Evolutionary conservation across 92 coral and sea anemone genomes (phyloP).

Genomic region (Parazoanthus darwini): DNA sequence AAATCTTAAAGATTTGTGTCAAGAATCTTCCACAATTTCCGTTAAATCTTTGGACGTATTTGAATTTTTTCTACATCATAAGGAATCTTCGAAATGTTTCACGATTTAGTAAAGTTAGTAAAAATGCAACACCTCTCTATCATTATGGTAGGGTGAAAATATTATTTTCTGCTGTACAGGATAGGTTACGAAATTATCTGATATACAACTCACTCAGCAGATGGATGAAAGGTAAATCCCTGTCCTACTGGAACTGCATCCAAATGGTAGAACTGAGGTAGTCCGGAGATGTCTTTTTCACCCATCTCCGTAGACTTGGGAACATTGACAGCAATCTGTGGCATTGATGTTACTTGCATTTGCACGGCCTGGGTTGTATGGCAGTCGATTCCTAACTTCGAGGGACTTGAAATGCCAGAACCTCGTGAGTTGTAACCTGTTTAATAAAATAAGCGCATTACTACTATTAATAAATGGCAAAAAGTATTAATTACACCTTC

Average conservation of each 20-base stretch:
- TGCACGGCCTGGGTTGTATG: slow-evolving; percentile 15
- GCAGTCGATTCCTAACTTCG: neutral
- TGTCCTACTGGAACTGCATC: neutral
- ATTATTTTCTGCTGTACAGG: neutral
- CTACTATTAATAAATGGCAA: neutral
- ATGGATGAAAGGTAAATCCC: neutral
- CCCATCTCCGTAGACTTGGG: neutral
- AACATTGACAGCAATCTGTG: slow-evolving; percentile 8
- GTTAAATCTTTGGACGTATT: too few species aligned
- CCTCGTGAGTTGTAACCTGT: neutral
- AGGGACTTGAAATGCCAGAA: neutral
- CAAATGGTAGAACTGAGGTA: slow-evolving; percentile 21
- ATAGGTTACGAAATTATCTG: neutral
- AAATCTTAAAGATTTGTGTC: too few species aligned
- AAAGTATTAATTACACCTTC: neutral
- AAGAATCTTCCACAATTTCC: too few species aligned
- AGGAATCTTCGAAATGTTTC: too few species aligned
- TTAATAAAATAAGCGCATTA: too few species aligned
- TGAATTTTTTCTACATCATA: too few species aligned
- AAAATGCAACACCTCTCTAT: too few species aligned
- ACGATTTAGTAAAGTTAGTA: too few species aligned
- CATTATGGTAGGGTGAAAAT: too few species aligned
- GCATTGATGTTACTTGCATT: neutral
- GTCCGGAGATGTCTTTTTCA: neutral
- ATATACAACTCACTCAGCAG: neutral